Conservation (phyloP, 1,140 invertebrate genomes). For the Drosophila yakuba region DNA sequence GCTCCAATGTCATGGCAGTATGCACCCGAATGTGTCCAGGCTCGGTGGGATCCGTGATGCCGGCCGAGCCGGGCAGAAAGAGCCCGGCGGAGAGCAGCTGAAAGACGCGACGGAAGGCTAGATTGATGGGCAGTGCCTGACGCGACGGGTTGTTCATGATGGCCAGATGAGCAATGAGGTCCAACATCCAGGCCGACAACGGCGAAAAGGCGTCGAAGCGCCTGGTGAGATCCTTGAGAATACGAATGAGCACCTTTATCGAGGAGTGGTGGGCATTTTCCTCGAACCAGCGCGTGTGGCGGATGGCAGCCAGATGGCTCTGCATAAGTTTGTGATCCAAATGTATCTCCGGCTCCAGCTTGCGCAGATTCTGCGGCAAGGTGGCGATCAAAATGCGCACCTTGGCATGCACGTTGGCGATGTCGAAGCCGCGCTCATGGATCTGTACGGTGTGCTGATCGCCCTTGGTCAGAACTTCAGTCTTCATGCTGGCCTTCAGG, state of each 20-base stretch:
- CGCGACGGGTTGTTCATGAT: constrained; percentile 98
- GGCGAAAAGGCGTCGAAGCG: constrained; percentile 96
- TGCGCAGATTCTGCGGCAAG: constrained; percentile 95
- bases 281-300: constrained; percentile 99
- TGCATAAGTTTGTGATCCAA: constrained; percentile 94
- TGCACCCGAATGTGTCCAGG: constrained; percentile 95
- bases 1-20: constrained; percentile 95
- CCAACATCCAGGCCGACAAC: constrained; percentile 98
- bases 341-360: constrained; percentile 96
- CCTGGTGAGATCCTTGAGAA: constrained; percentile 94
- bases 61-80: constrained; percentile 97
- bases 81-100: constrained; percentile 97
- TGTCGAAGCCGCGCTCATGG: constrained; percentile 93
- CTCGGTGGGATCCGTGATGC: constrained; percentile 97
- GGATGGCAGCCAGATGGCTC: constrained; percentile 95
- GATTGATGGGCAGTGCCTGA: constrained; percentile 96
- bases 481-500: constrained; percentile 89
- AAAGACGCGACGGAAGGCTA: constrained; percentile 94
- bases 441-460: constrained; percentile 88
- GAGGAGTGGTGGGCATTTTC: constrained; percentile 99
- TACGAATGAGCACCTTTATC: constrained; percentile 95
- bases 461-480: constrained; percentile 87
- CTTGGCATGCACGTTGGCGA: constrained; percentile 92
- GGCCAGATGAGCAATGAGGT: constrained; percentile 97
- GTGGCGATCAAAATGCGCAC: constrained; percentile 96